Base-by-base conservation (phyloP, 64 coral and sea anemone species). In the Montipora capricornis region DNA sequence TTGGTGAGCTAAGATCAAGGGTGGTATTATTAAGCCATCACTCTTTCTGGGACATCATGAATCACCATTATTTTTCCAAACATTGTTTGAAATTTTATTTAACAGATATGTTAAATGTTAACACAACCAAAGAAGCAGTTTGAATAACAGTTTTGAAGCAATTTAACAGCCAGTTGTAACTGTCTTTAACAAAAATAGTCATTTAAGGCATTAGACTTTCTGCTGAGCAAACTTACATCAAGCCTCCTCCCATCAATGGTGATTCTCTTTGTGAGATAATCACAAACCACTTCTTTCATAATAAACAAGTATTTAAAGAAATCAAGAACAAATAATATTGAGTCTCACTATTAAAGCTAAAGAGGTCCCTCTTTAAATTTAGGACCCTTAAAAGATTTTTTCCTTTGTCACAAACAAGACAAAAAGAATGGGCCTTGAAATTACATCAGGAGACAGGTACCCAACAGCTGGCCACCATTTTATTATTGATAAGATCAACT, bases 251-350 rank as follows among this genome's bases (percentile, higher is more conserved):
- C 92, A 89, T 94, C 61, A 44, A 94, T 44, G 19, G 85, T 89
- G 20, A 94, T 66, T 71, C 74, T 80, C 20, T 49, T 82, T 81
- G 79, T 26, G 10, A 75, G 87, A 55, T 89, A 89, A 57, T 89
- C 92, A 89, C 77, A 94, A 12, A 94, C 45, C 13, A 94, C 6
- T 73, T 94, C 86, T 62, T 89, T 89, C 86, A 94, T 94, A 57
- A 53, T 55, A 2, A 62, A 3, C 68, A 59, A 80, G 8, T 16
- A 53, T 26, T 60, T 60, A 29, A 11, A 26, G 14, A 7, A 11
- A 13, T 11, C 8, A 11, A 64, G 13, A 15, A 11, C 3, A 64
- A 13, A 4, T 22, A 22, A 22, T 22, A 14, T 64, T 0, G 60
- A 11, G 8, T 64, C 60, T 11, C 60, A 11, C 10, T 4, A 64